phyloP scores from a whole-genome alignment of 1,140 invertebrate species.

The Papilio dardanus region DNA sequence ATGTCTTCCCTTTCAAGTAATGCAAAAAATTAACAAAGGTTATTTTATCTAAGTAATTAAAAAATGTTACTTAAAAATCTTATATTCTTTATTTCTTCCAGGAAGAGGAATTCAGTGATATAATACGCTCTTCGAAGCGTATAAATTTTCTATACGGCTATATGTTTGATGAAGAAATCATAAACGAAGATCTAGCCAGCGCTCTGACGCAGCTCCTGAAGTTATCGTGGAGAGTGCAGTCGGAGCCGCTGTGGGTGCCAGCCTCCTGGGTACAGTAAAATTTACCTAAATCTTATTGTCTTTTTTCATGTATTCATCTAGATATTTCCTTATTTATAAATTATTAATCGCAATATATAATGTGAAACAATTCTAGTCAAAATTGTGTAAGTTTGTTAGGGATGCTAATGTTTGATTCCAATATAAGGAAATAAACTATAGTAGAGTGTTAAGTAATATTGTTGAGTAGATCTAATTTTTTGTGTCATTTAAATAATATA shows the following conservation, averaged over 20 bases:
- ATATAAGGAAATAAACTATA: background rate
- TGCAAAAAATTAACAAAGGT: no score
- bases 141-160: conserved; percentile 98
- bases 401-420: conserved; percentile 10
- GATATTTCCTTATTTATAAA: conserved; percentile 19
- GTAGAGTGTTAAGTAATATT: background rate
- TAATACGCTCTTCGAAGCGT: conserved; percentile 92
- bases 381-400: conserved; percentile 16
- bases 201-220: conserved; percentile 94
- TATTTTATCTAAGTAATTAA: no score
- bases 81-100: conserved; percentile 69
- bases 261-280: conserved; percentile 94
- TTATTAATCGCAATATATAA: background rate
- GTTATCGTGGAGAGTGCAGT: conserved; percentile 93
- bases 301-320: conserved; percentile 10
- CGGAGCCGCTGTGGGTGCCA: conserved; percentile 98
- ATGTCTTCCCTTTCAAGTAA: no score
- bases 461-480: conserved; percentile 28
- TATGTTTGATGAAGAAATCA: conserved; percentile 96
- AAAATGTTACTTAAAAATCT: background rate
- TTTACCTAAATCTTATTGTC: conserved; percentile 1
- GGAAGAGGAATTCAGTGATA: conserved; percentile 97
- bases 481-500: background rate
- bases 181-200: conserved; percentile 94
- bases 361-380: conserved; percentile 10